Conservation (phyloP, 2,888 invertebrate species). For the Cephus pulcher region DNA sequence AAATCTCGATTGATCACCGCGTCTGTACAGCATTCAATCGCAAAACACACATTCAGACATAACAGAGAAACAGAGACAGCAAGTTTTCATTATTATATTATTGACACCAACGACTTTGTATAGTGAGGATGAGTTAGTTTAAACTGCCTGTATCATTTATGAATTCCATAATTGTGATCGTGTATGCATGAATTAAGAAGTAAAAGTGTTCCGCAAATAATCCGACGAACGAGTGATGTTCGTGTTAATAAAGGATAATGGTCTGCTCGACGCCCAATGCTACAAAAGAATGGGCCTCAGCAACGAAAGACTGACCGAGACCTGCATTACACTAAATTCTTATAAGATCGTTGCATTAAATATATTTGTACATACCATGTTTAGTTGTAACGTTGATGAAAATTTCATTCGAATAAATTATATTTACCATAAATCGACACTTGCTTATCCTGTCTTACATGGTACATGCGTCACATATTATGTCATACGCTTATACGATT, state of each 20-base stretch:
- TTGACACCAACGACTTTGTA: background rate
- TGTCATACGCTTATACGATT: background rate
- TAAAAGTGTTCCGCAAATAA: constrained; percentile 11
- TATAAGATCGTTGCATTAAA: constrained; percentile 59
- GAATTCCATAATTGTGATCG: constrained; percentile 30
- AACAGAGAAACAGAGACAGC: background rate
- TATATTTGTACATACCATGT: constrained; percentile 62
- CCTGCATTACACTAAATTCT: constrained; percentile 63
- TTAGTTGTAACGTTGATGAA: constrained; percentile 56
- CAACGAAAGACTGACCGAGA: constrained; percentile 65
- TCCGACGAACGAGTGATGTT: constrained; percentile 6
- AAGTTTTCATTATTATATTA: background rate
- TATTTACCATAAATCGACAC: constrained; percentile 54
- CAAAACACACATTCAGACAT: too few relatives aligned
- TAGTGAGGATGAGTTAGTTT: background rate
- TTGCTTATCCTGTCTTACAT: background rate
- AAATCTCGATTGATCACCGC: too few relatives aligned
- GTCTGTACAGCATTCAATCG: too few relatives aligned
- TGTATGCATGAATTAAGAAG: constrained; percentile 9
- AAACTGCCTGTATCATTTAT: constrained; percentile 23
- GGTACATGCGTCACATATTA: background rate
- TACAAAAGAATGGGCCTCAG: constrained; percentile 47
- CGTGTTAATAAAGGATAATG: constrained; percentile 9
- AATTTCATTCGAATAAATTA: constrained; percentile 63
- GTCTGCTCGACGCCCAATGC: constrained; percentile 47